These are phyloP conservation scores for Strix uralensis DNA, from an alignment of 2,113 vertebrate genomes.

Conservation along the genomic window DNA sequence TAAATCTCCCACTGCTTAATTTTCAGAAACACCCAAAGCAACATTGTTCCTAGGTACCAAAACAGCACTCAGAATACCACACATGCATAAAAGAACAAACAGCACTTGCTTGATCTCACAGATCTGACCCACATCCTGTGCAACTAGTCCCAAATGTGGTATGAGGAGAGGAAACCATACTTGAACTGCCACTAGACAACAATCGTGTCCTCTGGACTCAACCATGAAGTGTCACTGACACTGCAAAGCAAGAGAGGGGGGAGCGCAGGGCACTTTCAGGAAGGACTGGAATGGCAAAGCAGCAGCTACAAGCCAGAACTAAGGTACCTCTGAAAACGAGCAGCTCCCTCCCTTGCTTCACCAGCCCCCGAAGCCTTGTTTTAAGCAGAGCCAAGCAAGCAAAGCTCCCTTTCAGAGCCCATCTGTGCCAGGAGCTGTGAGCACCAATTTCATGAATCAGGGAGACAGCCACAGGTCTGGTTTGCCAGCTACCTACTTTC, in stretches of 20 bases:
- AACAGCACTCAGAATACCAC: background rate
- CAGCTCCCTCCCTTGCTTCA: background rate
- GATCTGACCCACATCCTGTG: constrained; percentile 55
- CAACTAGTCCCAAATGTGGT: background rate
- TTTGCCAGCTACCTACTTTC: background rate
- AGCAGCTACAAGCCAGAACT: background rate
- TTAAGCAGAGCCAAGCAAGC: constrained; percentile 19
- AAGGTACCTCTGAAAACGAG: background rate
- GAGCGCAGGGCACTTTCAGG: background rate
- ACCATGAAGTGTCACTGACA: background rate
- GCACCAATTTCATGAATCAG: background rate
- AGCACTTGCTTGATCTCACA: background rate
- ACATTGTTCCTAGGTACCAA: background rate
- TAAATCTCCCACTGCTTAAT: background rate
- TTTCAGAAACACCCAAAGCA: background rate
- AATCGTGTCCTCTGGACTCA: background rate
- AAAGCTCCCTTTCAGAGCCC: constrained; percentile 14
- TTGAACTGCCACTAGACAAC: background rate
- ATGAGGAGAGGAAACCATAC: background rate
- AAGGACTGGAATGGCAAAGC: background rate
- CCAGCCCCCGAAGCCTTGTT: background rate
- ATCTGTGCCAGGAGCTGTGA: background rate
- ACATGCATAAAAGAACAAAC: background rate
- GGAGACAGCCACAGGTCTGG: background rate
- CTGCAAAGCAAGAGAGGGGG: background rate